Conservation (phyloP, 1,140 invertebrate species). For the Acromyrmex heyeri region DNA sequence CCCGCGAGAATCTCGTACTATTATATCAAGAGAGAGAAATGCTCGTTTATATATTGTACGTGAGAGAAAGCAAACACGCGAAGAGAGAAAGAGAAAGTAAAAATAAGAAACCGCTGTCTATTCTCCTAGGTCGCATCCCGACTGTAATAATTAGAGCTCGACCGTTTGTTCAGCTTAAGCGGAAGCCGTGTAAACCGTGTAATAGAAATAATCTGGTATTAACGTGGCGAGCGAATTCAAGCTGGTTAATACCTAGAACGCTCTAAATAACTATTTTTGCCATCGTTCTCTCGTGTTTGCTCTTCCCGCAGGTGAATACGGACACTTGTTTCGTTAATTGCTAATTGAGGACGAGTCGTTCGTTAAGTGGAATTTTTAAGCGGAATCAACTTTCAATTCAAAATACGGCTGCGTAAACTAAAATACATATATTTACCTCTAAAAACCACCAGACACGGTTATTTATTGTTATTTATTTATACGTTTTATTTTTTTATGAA, state of each 20-base stretch:
- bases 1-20: not conserved
- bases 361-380: not conserved
- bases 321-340: slow-evolving; percentile 15
- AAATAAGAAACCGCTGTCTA: slow-evolving; percentile 47
- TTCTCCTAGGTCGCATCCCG: slow-evolving; percentile 35
- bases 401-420: not conserved
- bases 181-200: slow-evolving; percentile 59
- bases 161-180: slow-evolving; percentile 66
- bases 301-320: not conserved
- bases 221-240: slow-evolving; percentile 56
- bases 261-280: slow-evolving; percentile 50
- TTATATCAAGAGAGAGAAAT: slow-evolving; percentile 3
- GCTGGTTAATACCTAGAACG: slow-evolving; percentile 30
- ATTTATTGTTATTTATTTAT: not conserved
- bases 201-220: slow-evolving; percentile 62
- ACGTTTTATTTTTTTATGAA: not conserved
- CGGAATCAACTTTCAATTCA: not conserved
- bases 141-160: slow-evolving; percentile 66
- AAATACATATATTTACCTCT: not conserved
- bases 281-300: slow-evolving; percentile 31
- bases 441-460: not conserved
- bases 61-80: not conserved
- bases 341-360: slow-evolving; percentile 14
- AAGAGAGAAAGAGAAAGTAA: slow-evolving; percentile 47
- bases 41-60: not conserved